Evolutionary conservation across 2,888 invertebrate species (phyloP), one percentile per base, ranked within the genome.

Genomic region (Coleophora deauratella): DNA sequence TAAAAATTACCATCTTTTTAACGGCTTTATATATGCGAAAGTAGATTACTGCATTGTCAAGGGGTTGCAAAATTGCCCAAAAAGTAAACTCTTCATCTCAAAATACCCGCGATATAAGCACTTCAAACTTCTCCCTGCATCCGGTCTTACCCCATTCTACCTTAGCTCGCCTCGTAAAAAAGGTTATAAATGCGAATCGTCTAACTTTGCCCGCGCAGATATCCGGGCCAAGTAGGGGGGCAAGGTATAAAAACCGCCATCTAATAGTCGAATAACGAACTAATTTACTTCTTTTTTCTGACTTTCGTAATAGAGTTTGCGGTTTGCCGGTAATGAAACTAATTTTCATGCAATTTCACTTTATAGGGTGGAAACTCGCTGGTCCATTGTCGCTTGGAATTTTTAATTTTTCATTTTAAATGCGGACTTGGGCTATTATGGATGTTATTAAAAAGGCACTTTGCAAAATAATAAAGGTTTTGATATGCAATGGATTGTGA

Each of bases 281-380:
- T 58, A 63, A 66, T 61, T 68, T 60, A 56, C 53, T 52, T 44
- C 42, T 47, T 49, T 49, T 49, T 43, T 49, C 15, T 32, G 38
- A 38, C 40, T 43, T 28, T 35, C 40, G 37, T 44, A 33, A 41
- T 35, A 35, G 54, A 57, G 50, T 51, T 61, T 58, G 62, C 48
- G 59, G 59, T 55, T 54, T 55, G 21, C 46, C 47, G 44, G 54
- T 69, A 67, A 71, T 63, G 57, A 56, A 75, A 64, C 62, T 64
- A 72, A 73, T 73, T 72, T 56, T 60, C 57, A 67, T 66, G 60
- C 66, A 63, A 59, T 69, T 65, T 56, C 55, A 51, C 53, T 51
- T 58, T 62, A 62, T 57, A 55, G 61, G 53, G 47, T 57, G 49
- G 53, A 50, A 21, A 21, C 21, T 21, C 21, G 6, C 21, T 21